Evolutionary conservation across 2,113 vertebrate species (phyloP), one percentile per base, ranked within the genome.

Genomic region (Brachypteracias leptosomus): DNA sequence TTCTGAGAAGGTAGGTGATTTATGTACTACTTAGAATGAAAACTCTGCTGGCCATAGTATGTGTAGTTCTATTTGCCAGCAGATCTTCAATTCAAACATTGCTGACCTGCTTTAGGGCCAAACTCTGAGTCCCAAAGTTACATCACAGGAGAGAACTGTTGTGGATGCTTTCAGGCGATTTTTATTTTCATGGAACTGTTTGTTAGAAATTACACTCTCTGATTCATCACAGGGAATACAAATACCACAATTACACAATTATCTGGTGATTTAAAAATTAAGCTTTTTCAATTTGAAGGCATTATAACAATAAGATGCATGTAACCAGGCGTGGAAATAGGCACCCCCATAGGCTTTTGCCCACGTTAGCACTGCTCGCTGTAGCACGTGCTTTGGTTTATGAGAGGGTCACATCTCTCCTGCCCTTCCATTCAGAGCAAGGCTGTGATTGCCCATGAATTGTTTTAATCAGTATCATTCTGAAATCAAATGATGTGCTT

Each of bases 311-410:
- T 63, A 78, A 88, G 66, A 3, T 11, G 16, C 42, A 67, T 78
- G 81, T 74, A 85, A 74, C 74, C 47, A 66, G 24, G 31, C 65
- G 6, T 4, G 8, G 68, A 70, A 81, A 33, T 16, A 74, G 55
- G 26, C 35, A 42, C 18, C 9, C n/a, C 38, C 11, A 1, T 6
- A 33, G 65, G 59, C 26, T 72, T 63, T 10, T 75, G 57, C 18
- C 16, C 24, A 2, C 0, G 3, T 9, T 26, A 75, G 42, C 28
- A 6, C 18, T 0, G 1, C 36, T 78, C 3, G 1, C 66, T 75
- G 57, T 4, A 73, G 76, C 3, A 0, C 1, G 7, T 44, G 59
- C 73, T 94, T 20, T 71, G 77, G n/a, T 78, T 87, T n/a, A 31
- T 26, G 46, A 47, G 20, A 65, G 40, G 63, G 46, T 84, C 57